Conservation (phyloP, 1,140 invertebrate species). For the Sycophila sp. region DNA sequence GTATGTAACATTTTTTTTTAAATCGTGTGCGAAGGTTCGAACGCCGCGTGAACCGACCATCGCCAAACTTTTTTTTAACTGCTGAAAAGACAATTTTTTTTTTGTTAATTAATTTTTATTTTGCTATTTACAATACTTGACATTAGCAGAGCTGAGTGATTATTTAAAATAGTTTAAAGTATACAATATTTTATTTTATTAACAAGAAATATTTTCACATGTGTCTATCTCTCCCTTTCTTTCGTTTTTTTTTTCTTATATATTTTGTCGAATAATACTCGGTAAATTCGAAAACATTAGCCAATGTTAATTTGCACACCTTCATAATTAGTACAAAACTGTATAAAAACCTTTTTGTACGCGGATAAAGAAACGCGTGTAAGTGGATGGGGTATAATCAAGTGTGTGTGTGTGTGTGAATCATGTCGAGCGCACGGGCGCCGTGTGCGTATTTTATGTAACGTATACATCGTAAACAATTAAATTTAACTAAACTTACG, state of each 20-base stretch:
- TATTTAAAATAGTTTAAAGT: conserved; percentile 31
- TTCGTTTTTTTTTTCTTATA: no score
- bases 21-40: conserved; percentile 16
- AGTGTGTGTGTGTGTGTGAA: no score
- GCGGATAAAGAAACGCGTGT: not conserved
- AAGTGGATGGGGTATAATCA: no score
- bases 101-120: conserved; percentile 9
- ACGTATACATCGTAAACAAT: not conserved
- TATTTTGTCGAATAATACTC: not conserved
- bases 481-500: no score
- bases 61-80: conserved; percentile 21
- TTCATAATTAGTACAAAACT: conserved; percentile 24
- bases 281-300: conserved; percentile 14
- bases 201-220: conserved; percentile 36
- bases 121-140: conserved; percentile 34
- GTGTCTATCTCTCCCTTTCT: no score
- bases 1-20: not conserved
- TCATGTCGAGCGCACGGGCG: no score
- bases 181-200: conserved; percentile 26
- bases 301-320: conserved; percentile 17
- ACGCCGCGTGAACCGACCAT: conserved; percentile 2
- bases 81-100: conserved; percentile 2
- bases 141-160: conserved; percentile 36
- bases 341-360: conserved; percentile 14
- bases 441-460: not conserved